Evolutionary conservation across 2,888 invertebrate genomes (phyloP).

Genomic region (Orthosia incerta): DNA sequence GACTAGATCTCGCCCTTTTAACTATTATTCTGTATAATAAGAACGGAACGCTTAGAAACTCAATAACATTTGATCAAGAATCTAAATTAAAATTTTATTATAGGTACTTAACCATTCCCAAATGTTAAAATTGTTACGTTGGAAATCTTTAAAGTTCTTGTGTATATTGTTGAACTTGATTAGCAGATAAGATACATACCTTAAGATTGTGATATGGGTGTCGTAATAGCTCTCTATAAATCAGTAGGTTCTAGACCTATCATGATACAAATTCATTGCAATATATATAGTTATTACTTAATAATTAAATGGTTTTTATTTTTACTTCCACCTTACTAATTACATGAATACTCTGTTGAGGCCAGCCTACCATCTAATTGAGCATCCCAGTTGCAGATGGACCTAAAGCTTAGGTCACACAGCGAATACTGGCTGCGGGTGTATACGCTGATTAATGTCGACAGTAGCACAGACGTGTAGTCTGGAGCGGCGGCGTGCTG

Average conservation of each 20-base stretch:
- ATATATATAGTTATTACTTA: slow-evolving; percentile 67
- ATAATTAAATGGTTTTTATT: slow-evolving; percentile 55
- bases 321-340: slow-evolving; percentile 17
- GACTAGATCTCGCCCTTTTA: slow-evolving; percentile 75
- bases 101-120: slow-evolving; percentile 81
- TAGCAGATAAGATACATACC: slow-evolving; percentile 79
- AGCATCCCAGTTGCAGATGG: no score
- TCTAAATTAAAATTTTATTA: slow-evolving; percentile 67
- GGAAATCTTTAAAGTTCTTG: slow-evolving; percentile 72
- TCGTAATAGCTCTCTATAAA: slow-evolving; percentile 88
- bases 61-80: slow-evolving; percentile 57
- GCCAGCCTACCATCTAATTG: background rate
- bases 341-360: background rate
- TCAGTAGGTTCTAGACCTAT: slow-evolving; percentile 79
- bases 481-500: no score
- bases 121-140: slow-evolving; percentile 79
- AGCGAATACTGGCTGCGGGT: no score
- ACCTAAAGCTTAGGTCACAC: background rate
- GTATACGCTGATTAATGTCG: no score
- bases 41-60: slow-evolving; percentile 64
- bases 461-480: no score
- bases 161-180: slow-evolving; percentile 86
- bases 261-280: slow-evolving; percentile 76
- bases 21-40: slow-evolving; percentile 82
- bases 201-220: slow-evolving; percentile 90